phyloP scores from a whole-genome alignment of 2,888 invertebrate genomes.

The Ommatoiulus sabulosus region DNA sequence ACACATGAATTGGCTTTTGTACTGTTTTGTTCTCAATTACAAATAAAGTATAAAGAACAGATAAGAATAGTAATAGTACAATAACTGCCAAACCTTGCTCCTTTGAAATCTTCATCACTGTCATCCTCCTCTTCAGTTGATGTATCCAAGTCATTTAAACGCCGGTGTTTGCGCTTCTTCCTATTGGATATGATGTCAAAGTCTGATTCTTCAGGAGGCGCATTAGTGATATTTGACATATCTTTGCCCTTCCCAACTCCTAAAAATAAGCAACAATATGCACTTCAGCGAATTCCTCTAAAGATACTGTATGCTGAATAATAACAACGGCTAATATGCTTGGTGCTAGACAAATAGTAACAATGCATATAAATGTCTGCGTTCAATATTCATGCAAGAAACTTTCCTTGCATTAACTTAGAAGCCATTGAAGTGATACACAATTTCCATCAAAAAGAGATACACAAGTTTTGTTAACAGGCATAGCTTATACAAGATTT shows the following conservation, averaged over 20 bases:
- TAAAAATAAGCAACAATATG: conserved; percentile 64
- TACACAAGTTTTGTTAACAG: neutral
- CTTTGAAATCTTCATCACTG: conserved; percentile 89
- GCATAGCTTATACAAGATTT: neutral
- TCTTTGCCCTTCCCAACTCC: conserved; percentile 90
- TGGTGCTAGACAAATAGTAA: neutral
- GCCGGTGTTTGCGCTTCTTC: conserved; percentile 76
- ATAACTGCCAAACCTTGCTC: conserved; percentile 78
- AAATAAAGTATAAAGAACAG: neutral
- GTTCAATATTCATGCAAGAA: neutral
- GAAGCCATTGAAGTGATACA: neutral
- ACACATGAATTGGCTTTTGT: too few relatives aligned
- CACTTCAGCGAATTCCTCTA: neutral
- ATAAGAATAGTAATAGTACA: too few relatives aligned
- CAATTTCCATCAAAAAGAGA: neutral
- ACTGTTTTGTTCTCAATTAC: too few relatives aligned
- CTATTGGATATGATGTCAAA: conserved; percentile 57
- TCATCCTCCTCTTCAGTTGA: conserved; percentile 78
- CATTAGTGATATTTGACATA: conserved; percentile 81
- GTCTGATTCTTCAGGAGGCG: conserved; percentile 61
- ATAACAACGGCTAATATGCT: neutral
- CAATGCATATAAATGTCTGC: neutral
- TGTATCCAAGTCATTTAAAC: conserved; percentile 84
- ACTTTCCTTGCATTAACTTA: neutral
- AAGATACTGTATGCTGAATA: conserved; percentile 32